Evolutionary conservation across 1,140 invertebrate genomes (phyloP), one percentile per base, ranked within the genome.

Genomic region (Drosophila ananassae): DNA sequence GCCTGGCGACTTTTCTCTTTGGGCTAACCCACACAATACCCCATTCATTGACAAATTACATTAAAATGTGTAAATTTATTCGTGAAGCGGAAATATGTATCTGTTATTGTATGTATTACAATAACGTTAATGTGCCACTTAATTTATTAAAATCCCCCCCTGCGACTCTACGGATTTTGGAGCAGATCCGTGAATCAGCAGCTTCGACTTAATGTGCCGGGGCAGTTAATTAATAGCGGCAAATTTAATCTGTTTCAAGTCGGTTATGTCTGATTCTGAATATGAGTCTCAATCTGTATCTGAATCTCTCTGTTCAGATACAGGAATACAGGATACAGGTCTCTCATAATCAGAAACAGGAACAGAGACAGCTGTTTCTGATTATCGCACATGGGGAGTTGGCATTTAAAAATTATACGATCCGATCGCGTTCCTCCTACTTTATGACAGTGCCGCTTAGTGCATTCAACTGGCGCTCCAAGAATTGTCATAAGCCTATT

Each of bases 401-500:
- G 63, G 58, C 77, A 78, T 81, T 82, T 74, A 77, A 77, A 57
- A 73, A 73, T 80, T 76, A 75, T 84, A 67, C 51, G 81, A 79
- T 73, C 60, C 13, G 44, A 74, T 66, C 44, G 50, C 50, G 46
- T 22, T 50, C 22, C 59, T 50, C 22, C 59, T 50, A 50, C 55
- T 46, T 32, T 57, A 73, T 67, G 61, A 62, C 62, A 71, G 54
- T 59, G 28, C 24, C 68, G 62, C 82, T 80, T 69, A 63, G 74
- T 71, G 74, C 81, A 87, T 87, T 85, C 83, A 87, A 85, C 82
- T 79, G 82, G 64, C 64, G 69, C 71, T 82, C 55, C 46, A 78
- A 67, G 59, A 81, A 89, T 79, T 87, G 82, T 79, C 78, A 68
- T 89, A 87, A 82, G 83, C 82, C 82, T 89, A 89, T 89, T 82